A percentile compares a stretch with the other conserved stretches of the same genome.
Conservation (phyloP, 2,888 invertebrate species). For the Timandra comae region DNA sequence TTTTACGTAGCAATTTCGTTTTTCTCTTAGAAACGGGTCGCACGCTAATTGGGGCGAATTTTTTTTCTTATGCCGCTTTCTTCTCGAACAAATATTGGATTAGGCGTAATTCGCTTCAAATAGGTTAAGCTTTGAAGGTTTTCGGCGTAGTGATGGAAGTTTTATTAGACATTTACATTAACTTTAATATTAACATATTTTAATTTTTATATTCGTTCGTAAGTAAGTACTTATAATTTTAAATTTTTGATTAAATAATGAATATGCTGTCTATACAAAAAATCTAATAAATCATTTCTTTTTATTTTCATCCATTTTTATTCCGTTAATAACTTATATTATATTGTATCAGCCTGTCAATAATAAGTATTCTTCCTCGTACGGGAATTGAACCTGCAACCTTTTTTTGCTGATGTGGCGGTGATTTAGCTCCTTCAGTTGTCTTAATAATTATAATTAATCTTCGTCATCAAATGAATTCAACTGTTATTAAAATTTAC, state of each 20-base stretch:
- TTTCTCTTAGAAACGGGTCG: constrained; percentile 70
- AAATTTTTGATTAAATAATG: too few species aligned
- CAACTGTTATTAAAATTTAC: background rate
- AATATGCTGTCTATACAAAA: too few species aligned
- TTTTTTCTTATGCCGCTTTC: constrained; percentile 47
- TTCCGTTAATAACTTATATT: too few species aligned
- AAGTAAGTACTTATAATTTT: too few species aligned
- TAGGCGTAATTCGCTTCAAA: constrained; percentile 62
- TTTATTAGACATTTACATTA: constrained; percentile 32
- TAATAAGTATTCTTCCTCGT: too few species aligned
- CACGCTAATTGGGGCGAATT: constrained; percentile 67
- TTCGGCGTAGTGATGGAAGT: constrained; percentile 40
- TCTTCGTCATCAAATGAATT: background rate
- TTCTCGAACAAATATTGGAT: constrained; percentile 67
- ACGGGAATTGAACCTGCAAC: too few species aligned
- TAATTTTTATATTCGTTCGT: constrained; percentile 26
- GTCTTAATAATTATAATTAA: too few species aligned
- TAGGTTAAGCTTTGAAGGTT: constrained; percentile 57
- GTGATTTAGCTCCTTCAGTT: too few species aligned
- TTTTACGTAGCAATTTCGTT: constrained; percentile 75
- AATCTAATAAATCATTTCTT: too few species aligned
- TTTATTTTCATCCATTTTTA: too few species aligned
- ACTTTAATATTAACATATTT: constrained; percentile 23
- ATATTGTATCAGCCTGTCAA: too few species aligned
- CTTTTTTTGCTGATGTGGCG: too few species aligned